phyloP scores from a whole-genome alignment of 2,797 vertebrate genomes.

The Pangasius djambal region DNA sequence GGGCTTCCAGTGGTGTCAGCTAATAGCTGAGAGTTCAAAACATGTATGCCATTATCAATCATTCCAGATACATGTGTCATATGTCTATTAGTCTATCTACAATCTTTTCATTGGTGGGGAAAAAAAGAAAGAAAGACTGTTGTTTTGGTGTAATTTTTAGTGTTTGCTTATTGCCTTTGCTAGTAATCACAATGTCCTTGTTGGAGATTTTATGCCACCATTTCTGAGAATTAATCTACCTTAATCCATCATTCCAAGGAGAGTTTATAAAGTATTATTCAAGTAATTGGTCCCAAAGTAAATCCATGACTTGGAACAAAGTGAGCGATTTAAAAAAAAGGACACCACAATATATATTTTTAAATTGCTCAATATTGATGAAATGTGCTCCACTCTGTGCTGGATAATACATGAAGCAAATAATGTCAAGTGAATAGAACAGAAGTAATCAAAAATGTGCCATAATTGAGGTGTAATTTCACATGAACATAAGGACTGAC shows the following conservation, averaged over 20 bases:
- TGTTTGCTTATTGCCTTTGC: too few species aligned
- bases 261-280: background rate
- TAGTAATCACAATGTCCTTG: background rate
- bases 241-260: background rate
- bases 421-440: too few species aligned
- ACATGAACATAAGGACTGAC: background rate
- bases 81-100: too few species aligned
- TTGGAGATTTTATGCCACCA: background rate
- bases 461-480: background rate
- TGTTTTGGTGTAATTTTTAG: background rate
- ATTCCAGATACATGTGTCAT: too few species aligned
- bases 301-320: background rate
- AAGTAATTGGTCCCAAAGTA: background rate
- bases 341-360: background rate
- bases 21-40: too few species aligned
- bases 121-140: background rate
- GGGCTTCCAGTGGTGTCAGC: too few species aligned
- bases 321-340: background rate
- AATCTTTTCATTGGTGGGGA: too few species aligned
- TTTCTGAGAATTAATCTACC: background rate
- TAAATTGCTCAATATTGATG: background rate
- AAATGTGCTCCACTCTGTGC: background rate
- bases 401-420: background rate
- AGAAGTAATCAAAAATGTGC: background rate
- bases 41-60: too few species aligned